Evolutionary conservation across 2,888 invertebrate genomes (phyloP).

Genomic region (Lottia scabra): DNA sequence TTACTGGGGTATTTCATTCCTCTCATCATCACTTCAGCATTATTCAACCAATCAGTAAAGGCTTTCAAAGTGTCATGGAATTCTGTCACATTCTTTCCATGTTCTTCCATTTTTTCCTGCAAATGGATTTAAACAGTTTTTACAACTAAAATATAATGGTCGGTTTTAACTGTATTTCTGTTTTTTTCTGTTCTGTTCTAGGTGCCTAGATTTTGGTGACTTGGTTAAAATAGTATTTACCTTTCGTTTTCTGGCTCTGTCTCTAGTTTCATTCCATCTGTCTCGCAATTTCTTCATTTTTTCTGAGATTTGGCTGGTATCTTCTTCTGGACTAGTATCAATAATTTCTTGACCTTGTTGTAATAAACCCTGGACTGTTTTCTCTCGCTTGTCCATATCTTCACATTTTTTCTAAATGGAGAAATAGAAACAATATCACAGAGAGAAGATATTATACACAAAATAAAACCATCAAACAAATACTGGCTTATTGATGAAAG

Average conservation of each 20-base stretch:
- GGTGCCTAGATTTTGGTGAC: no score
- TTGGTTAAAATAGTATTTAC: conserved; percentile 28
- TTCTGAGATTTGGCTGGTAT: conserved; percentile 58
- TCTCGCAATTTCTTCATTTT: conserved; percentile 60
- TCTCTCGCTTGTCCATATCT: conserved; percentile 57
- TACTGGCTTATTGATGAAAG: no score
- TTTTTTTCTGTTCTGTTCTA: no score
- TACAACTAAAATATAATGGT: no score
- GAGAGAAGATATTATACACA: no score
- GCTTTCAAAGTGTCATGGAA: conserved; percentile 67
- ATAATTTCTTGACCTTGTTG: conserved; percentile 64
- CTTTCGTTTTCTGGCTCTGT: conserved; percentile 62
- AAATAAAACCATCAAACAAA: no score
- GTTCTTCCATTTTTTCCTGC: conserved; percentile 65
- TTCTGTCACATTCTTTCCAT: conserved; percentile 62
- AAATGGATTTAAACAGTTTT: not conserved
- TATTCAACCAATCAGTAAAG: conserved; percentile 69
- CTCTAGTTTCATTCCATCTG: conserved; percentile 61
- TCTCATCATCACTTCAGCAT: conserved; percentile 64
- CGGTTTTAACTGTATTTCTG: no score
- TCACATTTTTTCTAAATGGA: conserved; percentile 47
- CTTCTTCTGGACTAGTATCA: conserved; percentile 58
- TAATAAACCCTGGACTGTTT: conserved; percentile 56
- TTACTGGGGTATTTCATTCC: conserved; percentile 68
- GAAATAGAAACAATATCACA: no score